Conservation (phyloP, 2,888 invertebrate genomes). For the Rhimphoctona megacephalus region DNA sequence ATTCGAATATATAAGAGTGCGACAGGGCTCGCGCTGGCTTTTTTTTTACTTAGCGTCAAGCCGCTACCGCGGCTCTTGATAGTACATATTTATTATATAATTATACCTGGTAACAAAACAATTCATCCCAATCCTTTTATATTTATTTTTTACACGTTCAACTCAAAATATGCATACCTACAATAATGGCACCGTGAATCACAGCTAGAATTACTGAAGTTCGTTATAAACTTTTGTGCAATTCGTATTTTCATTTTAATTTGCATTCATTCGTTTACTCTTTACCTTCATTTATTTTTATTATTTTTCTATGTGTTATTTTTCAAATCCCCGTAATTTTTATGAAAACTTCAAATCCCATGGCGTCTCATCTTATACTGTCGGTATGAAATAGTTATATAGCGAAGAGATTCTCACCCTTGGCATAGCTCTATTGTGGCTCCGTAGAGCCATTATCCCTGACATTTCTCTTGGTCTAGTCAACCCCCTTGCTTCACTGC, state of each 20-base stretch:
- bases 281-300: neutral
- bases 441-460: slow-evolving; percentile 62
- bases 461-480: slow-evolving; percentile 63
- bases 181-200: too few relatives aligned
- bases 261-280: too few relatives aligned
- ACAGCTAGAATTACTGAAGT: too few relatives aligned
- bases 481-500: neutral
- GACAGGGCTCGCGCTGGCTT: too few relatives aligned
- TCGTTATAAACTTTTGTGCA: too few relatives aligned
- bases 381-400: neutral
- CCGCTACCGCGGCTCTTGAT: too few relatives aligned
- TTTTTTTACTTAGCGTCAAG: too few relatives aligned
- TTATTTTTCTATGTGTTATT: neutral
- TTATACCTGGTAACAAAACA: neutral
- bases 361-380: neutral
- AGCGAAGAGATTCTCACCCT: slow-evolving; percentile 13
- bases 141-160: neutral
- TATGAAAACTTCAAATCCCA: neutral
- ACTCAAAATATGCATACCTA: neutral
- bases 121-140: neutral
- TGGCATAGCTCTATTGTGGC: slow-evolving; percentile 54
- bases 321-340: neutral
- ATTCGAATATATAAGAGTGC: too few relatives aligned
- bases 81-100: neutral
- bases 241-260: too few relatives aligned